A percentile compares a stretch with the other conserved stretches of the same genome.
Evolutionary conservation across 2,797 vertebrate species (phyloP).

Genomic region (Falco naumanni): DNA sequence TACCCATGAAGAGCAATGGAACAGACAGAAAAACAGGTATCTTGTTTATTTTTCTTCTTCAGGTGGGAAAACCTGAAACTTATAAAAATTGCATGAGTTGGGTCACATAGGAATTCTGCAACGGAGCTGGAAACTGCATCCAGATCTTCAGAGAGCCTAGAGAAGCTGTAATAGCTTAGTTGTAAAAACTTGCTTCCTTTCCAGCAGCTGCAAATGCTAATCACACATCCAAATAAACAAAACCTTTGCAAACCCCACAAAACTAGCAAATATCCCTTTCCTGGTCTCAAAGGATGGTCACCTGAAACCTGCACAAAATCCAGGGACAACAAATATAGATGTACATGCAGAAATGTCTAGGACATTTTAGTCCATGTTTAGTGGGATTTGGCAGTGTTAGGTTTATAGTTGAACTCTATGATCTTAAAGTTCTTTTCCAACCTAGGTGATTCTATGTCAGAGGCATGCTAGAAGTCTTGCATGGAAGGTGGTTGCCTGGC

Average conservation of each 20-base stretch:
- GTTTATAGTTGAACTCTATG: too few species aligned
- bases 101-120: constrained; percentile 2
- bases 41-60: constrained; percentile 13
- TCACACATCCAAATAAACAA: neutral
- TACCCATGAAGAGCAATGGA: neutral
- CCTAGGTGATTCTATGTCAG: neutral
- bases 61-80: neutral
- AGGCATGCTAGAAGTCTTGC: neutral
- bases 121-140: neutral
- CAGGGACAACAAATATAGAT: neutral
- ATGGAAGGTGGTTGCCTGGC: neutral
- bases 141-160: constrained; percentile 19
- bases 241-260: neutral
- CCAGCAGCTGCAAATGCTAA: neutral
- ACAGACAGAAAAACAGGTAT: neutral
- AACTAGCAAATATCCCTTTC: neutral
- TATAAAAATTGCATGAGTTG: constrained; percentile 20
- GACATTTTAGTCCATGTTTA: neutral
- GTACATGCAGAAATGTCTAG: neutral
- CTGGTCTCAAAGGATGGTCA: neutral
- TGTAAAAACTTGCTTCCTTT: neutral
- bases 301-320: neutral
- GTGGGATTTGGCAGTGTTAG: neutral
- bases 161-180: neutral
- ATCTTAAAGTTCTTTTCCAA: neutral